phyloP scores from a whole-genome alignment of 2,888 invertebrate species.

The Scaptomyza tumidula region DNA sequence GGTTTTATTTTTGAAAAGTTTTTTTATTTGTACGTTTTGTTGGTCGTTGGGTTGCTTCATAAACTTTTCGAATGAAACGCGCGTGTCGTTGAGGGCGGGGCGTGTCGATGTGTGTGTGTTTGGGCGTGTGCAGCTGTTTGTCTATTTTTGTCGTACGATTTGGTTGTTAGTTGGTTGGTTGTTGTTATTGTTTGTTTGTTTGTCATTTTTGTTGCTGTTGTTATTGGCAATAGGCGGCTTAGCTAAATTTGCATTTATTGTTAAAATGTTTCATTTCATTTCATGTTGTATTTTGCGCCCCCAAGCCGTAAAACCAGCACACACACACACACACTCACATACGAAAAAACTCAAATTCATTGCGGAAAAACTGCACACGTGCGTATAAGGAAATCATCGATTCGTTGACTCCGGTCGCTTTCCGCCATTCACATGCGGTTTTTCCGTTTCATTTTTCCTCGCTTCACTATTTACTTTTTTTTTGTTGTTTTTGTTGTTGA shows the following conservation, averaged over 20 bases:
- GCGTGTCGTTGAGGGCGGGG: background rate
- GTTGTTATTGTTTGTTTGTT: slow-evolving; percentile 45
- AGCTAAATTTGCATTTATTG: slow-evolving; percentile 78
- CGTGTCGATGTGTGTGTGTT: background rate
- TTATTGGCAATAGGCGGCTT: slow-evolving; percentile 69
- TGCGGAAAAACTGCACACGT: slow-evolving; percentile 52
- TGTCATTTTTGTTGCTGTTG: slow-evolving; percentile 30
- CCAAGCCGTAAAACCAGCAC: slow-evolving; percentile 7
- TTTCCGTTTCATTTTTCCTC: slow-evolving; percentile 19
- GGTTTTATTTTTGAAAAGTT: slow-evolving; percentile 51
- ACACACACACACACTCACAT: too few species aligned
- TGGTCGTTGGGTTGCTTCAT: slow-evolving; percentile 56
- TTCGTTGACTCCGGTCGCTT: slow-evolving; percentile 31
- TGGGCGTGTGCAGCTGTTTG: slow-evolving; percentile 53
- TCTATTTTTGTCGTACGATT: slow-evolving; percentile 59
- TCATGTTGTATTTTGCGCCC: slow-evolving; percentile 64
- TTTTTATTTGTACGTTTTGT: slow-evolving; percentile 18
- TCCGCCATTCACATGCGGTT: slow-evolving; percentile 41
- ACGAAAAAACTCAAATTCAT: slow-evolving; percentile 47
- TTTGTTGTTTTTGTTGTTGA: too few species aligned
- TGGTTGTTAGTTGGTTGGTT: slow-evolving; percentile 32
- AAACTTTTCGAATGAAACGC: slow-evolving; percentile 63
- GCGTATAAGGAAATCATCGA: slow-evolving; percentile 43
- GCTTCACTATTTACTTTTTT: background rate
- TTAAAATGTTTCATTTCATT: slow-evolving; percentile 77